These are phyloP conservation scores for Anhinga rufa DNA, from an alignment of 2,113 vertebrate genomes.

Conservation along the genomic window DNA sequence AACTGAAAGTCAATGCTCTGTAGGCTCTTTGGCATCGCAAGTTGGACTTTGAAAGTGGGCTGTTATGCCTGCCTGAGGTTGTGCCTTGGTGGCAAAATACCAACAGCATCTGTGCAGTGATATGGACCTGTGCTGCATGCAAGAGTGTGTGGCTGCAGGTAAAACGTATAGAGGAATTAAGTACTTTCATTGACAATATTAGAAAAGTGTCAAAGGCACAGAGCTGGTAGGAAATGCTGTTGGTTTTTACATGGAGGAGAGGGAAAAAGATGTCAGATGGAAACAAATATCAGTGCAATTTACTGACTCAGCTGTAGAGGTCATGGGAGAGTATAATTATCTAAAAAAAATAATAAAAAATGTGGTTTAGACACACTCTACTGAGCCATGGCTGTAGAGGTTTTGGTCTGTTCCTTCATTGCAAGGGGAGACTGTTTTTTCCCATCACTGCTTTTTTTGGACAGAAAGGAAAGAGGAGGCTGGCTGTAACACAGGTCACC, in stretches of 20 bases:
- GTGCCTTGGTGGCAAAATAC: background rate
- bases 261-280: background rate
- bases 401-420: background rate
- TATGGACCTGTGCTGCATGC: background rate
- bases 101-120: background rate
- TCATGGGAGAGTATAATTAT: background rate
- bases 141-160: background rate
- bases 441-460: background rate
- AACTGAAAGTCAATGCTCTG: background rate
- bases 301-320: background rate
- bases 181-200: background rate
- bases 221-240: background rate
- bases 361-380: background rate
- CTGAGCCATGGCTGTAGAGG: background rate
- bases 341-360: background rate
- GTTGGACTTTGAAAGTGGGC: background rate
- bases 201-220: background rate
- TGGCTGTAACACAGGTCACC: background rate
- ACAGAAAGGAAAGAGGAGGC: background rate
- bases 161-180: background rate
- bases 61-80: background rate
- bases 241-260: background rate
- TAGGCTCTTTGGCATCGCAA: background rate
- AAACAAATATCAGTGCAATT: background rate
- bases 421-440: background rate